Evolutionary conservation across 2,797 vertebrate species (phyloP), one percentile per base, ranked within the genome.

Genomic region (Graptemys geographica): DNA sequence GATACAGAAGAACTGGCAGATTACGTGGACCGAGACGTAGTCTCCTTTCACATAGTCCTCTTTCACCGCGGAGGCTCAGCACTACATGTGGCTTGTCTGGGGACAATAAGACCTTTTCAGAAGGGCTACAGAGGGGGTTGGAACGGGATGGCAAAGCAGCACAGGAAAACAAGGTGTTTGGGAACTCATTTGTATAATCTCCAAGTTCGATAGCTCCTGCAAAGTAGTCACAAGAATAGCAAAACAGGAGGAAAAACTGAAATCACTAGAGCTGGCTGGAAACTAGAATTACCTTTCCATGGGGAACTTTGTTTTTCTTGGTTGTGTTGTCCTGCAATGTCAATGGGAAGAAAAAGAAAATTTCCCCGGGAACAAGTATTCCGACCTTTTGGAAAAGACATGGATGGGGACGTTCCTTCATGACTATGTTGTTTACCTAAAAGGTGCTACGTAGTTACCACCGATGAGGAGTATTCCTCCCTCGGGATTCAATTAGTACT

Each of bases 281-380:
- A 72, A 72, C 23, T 37, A 16, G 9, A 74, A 12, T 41, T 74
- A 11, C 69, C n/a, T 72, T 23, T 31, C n/a, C 0, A 0, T 8
- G 37, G 25, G 37, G 83, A 72, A 86, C 57, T 21, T 23, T 44
- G 51, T 51, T 51, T 51, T 51, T 51, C 51, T 51, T 51, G 51
- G 51, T 51, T 16, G 51, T 5, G 15, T 16, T 69, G 37, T n/a
- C 65, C 12, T 55, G 27, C 41, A 57, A 69, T 37, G 44, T 41
- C 79, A 87, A 55, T 2, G 33, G 13, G 37, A 53, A 52, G 4
- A 13, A 83, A 57, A 31, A 57, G 0, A 0, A 47, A 52, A 25
- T 12, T 44, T 72, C 51, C 57, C 56, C 33, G 2, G 53, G 8
- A 31, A 74, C 10, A 49, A 47, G 44, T 41, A 21, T 19, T 37